phyloP scores from a whole-genome alignment of 2,113 vertebrate genomes.

The Lycaon pictus region DNA sequence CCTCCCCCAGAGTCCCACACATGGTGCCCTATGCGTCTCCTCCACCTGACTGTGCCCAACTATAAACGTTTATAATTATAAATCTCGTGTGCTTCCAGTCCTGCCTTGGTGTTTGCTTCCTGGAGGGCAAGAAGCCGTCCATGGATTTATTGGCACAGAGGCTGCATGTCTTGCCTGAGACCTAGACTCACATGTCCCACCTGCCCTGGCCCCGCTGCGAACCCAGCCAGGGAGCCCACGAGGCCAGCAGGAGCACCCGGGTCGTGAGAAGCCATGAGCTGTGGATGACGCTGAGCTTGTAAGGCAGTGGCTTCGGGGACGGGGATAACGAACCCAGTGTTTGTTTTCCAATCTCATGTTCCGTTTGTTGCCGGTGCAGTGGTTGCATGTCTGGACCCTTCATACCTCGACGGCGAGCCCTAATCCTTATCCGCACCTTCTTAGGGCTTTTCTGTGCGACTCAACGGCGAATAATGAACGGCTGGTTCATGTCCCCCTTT shows the following conservation, averaged over 20 bases:
- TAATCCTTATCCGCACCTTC: background rate
- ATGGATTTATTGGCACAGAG: no score
- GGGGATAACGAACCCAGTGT: background rate
- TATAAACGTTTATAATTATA: no score
- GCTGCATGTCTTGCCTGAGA: no score
- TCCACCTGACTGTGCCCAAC: background rate
- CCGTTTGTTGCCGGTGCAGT: background rate
- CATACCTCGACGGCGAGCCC: background rate
- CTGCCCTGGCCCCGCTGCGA: background rate
- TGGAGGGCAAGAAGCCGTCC: background rate
- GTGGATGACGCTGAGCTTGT: background rate
- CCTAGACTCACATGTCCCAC: background rate
- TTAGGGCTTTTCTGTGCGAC: no score
- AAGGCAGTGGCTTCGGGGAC: no score
- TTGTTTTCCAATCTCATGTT: background rate
- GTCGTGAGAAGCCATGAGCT: background rate
- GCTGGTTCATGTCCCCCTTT: background rate
- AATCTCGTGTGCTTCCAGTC: fast-evolving
- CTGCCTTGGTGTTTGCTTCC: background rate
- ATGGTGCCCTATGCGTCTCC: background rate
- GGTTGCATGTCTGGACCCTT: background rate
- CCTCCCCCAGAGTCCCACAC: background rate
- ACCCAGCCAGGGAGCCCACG: fast-evolving
- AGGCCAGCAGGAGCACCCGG: background rate
- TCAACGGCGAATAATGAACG: no score